phyloP scores from a whole-genome alignment of 2,797 vertebrate genomes.

The Ispidina lecontei region DNA sequence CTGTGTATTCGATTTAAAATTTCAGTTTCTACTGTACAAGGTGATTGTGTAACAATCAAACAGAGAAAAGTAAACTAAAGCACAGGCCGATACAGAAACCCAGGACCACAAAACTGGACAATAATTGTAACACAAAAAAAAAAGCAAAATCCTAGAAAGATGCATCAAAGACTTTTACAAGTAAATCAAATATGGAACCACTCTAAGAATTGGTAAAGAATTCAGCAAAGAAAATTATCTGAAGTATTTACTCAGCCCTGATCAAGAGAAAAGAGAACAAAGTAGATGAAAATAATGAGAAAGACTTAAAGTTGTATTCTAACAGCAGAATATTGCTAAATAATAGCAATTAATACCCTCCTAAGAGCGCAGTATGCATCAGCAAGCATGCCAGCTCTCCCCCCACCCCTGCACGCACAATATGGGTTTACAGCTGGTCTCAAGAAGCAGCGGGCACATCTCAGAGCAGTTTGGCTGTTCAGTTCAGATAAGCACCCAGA shows the following conservation, averaged over 20 bases:
- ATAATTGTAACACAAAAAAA: not conserved
- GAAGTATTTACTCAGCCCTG: slow-evolving; percentile 26
- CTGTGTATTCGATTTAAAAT: not conserved
- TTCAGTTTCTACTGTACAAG: not conserved
- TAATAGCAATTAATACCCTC: not conserved
- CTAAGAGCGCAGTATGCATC: not conserved
- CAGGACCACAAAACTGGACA: not conserved
- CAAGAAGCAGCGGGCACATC: slow-evolving; percentile 32
- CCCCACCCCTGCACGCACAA: slow-evolving; percentile 38
- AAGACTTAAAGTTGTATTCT: not conserved
- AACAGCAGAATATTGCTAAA: not conserved
- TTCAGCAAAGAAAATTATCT: slow-evolving; percentile 10
- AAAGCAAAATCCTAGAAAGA: slow-evolving; percentile 6
- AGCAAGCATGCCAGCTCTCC: not conserved
- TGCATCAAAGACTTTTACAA: not conserved
- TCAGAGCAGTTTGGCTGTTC: slow-evolving; percentile 5
- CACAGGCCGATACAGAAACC: not conserved
- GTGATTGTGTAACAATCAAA: slow-evolving; percentile 5
- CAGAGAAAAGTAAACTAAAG: not conserved
- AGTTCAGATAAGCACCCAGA: not conserved
- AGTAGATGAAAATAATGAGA: slow-evolving; percentile 11
- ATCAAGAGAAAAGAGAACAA: not conserved
- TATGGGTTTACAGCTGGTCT: slow-evolving; percentile 56
- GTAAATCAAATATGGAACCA: not conserved
- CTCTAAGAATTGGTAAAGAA: slow-evolving; percentile 1